phyloP scores from a whole-genome alignment of 2,888 invertebrate genomes.

The Caenorhabditis imperialis region DNA sequence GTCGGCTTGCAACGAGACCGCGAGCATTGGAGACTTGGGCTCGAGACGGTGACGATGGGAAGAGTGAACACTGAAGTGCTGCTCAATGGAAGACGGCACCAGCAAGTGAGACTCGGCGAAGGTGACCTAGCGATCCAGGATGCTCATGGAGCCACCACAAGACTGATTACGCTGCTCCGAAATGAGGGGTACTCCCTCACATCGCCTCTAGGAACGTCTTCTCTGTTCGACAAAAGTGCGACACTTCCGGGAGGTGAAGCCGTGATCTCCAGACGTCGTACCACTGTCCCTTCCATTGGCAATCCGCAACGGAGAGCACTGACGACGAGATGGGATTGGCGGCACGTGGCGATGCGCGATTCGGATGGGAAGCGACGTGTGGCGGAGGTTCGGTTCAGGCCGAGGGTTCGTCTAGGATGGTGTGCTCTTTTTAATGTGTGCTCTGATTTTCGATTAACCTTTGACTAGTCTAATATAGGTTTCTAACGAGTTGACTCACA shows the following conservation, averaged over 20 bases:
- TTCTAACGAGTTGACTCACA: no score
- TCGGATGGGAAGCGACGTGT: constrained; percentile 39
- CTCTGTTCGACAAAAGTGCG: constrained; percentile 32
- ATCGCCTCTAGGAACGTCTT: constrained; percentile 43
- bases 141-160: constrained; percentile 19
- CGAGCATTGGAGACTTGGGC: constrained; percentile 48
- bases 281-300: constrained; percentile 40
- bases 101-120: constrained; percentile 32
- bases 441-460: no score
- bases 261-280: constrained; percentile 46
- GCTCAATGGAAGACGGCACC: constrained; percentile 39
- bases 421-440: no score
- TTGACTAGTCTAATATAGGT: no score
- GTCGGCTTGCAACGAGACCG: constrained; percentile 42
- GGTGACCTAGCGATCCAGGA: constrained; percentile 41
- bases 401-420: constrained; percentile 75
- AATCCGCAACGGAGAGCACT: constrained; percentile 84
- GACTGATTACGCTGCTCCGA: constrained; percentile 44
- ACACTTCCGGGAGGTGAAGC: constrained; percentile 23
- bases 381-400: constrained; percentile 78
- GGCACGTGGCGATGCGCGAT: constrained; percentile 89
- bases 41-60: constrained; percentile 28
- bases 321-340: constrained; percentile 94
- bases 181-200: constrained; percentile 56
- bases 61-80: constrained; percentile 38